Conservation (phyloP, 1,140 invertebrate species). For the Drosophila setifemur region DNA sequence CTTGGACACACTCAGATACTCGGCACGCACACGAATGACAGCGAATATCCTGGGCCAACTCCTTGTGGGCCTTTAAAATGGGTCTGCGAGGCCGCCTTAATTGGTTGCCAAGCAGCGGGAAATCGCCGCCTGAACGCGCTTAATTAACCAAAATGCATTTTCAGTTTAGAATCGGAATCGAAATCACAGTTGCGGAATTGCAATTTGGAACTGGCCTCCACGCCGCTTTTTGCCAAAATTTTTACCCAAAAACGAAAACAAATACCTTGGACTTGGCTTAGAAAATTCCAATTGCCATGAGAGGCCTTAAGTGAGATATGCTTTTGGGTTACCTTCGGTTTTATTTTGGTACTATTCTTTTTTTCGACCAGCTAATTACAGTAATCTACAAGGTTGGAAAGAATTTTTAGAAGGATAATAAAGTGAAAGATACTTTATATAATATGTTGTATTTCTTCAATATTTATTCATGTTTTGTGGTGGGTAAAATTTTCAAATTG, state of each 20-base stretch:
- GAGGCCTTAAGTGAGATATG: constrained; percentile 40
- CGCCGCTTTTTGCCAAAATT: constrained; percentile 48
- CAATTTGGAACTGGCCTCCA: background rate
- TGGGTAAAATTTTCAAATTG: too few relatives aligned
- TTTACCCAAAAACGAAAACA: constrained; percentile 25
- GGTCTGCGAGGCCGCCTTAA: constrained; percentile 61
- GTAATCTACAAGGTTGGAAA: background rate
- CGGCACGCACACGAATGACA: constrained; percentile 25
- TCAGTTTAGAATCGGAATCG: constrained; percentile 45
- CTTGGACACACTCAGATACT: too few relatives aligned
- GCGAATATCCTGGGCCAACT: constrained; percentile 58
- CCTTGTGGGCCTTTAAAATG: constrained; percentile 19
- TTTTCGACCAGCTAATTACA: constrained; percentile 36
- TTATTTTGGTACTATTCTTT: constrained; percentile 2
- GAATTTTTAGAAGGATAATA: background rate
- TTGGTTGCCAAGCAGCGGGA: constrained; percentile 77
- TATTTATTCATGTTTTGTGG: too few relatives aligned
- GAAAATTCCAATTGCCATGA: constrained; percentile 6
- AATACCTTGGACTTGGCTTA: constrained; percentile 14
- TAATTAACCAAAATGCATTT: constrained; percentile 80
- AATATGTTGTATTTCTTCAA: too few relatives aligned
- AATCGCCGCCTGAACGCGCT: constrained; percentile 74
- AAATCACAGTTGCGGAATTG: constrained; percentile 15
- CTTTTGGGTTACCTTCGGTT: constrained; percentile 28
- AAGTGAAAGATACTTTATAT: background rate